Evolutionary conservation across 1,140 invertebrate genomes (phyloP).

Genomic region (Drosophila grimshawi): DNA sequence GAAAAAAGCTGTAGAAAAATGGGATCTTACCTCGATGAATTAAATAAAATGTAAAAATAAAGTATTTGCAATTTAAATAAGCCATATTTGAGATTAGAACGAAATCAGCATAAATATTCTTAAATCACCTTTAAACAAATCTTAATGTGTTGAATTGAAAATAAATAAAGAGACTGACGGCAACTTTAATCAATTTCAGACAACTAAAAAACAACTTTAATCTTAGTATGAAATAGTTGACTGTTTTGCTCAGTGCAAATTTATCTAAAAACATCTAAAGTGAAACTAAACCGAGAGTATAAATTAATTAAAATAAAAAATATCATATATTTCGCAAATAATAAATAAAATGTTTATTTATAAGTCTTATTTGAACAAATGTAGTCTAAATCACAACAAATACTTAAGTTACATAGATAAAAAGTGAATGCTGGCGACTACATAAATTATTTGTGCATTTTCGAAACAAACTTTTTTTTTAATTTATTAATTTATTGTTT

Average conservation of each 20-base stretch:
- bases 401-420: slow-evolving; percentile 28
- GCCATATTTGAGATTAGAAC: too few species aligned
- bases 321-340: slow-evolving; percentile 27
- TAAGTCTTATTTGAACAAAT: neutral
- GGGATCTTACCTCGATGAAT: too few species aligned
- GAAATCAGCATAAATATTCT: too few species aligned
- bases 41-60: neutral
- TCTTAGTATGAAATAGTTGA: neutral
- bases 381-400: neutral
- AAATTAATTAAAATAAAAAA: slow-evolving; percentile 43
- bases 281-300: slow-evolving; percentile 49
- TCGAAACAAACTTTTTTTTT: slow-evolving; percentile 55
- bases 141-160: too few species aligned
- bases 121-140: too few species aligned
- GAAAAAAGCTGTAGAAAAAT: neutral
- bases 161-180: too few species aligned
- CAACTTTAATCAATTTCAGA: too few species aligned
- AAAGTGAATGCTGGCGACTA: slow-evolving; percentile 69
- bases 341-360: slow-evolving; percentile 9
- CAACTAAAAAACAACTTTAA: neutral
- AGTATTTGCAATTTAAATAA: too few species aligned
- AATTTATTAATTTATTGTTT: slow-evolving; percentile 77
- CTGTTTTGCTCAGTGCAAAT: neutral
- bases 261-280: slow-evolving; percentile 42
- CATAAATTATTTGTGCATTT: slow-evolving; percentile 64